These are phyloP conservation scores for Drosophila athabasca DNA, from an alignment of 1,140 invertebrate genomes.

Conservation along the genomic window DNA sequence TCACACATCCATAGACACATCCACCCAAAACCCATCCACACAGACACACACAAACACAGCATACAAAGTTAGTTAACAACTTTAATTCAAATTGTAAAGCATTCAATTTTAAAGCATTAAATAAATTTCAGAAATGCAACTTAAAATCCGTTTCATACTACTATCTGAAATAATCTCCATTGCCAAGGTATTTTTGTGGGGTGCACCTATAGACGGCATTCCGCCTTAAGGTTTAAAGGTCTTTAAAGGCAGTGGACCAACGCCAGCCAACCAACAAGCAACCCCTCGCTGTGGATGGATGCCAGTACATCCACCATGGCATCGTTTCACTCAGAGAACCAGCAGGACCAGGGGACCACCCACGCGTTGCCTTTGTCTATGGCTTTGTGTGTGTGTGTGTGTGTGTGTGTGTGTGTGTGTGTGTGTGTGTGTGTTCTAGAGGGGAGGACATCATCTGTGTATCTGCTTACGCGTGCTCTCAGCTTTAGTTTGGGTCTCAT, in stretches of 20 bases:
- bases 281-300: conserved; percentile 27
- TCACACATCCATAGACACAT: conserved; percentile 9
- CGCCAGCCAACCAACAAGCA: conserved; percentile 8
- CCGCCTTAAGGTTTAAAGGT: conserved; percentile 48
- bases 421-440: conserved; percentile 21
- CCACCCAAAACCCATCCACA: neutral
- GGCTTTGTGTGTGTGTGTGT: conserved; percentile 16
- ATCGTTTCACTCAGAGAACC: neutral
- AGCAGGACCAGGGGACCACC: conserved; percentile 37
- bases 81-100: conserved; percentile 69
- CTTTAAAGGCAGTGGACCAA: conserved; percentile 44
- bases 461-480: conserved; percentile 64
- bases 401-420: conserved; percentile 16
- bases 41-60: conserved; percentile 37
- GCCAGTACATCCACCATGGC: conserved; percentile 41
- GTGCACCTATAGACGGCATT: conserved; percentile 51
- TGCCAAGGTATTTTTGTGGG: no score
- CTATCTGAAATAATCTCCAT: conserved; percentile 37
- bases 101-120: conserved; percentile 62
- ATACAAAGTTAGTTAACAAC: conserved; percentile 39
- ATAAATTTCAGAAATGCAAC: conserved; percentile 54
- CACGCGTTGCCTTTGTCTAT: conserved; percentile 45
- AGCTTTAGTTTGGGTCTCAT: conserved; percentile 36
- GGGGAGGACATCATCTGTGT: conserved; percentile 57
- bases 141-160: conserved; percentile 30